Base-by-base conservation (phyloP, 2,797 vertebrate species). In the Trichosurus vulpecula region DNA sequence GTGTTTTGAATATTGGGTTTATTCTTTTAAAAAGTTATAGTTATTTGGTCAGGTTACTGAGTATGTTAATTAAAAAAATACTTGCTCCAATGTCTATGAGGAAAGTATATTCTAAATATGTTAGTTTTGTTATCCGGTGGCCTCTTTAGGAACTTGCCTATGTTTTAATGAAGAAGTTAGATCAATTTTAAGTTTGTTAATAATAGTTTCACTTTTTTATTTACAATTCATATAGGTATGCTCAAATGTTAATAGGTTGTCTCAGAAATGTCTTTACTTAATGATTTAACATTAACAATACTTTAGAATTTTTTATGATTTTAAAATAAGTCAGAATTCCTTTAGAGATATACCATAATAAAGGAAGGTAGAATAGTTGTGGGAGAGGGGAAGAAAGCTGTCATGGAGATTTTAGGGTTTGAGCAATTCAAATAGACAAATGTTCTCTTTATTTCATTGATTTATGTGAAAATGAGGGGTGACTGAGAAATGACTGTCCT, bases 381-480 rank as follows among this genome's bases (percentile, higher is more conserved):
- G 11, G 22, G 19, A 47, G 22, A 27, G 25, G 25, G 41, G 57
- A 95, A 97, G 91, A 94, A 98, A 97, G 96, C 97, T 96, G 91
- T 98, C 96, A 47, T 96, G 95, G 98, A 97, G 97, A 97, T 98
- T 98, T 98, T 97, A 98, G 98, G 96, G 96, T 93, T 97, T 95
- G 96, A 89, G 54, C 94, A 97, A 94, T 98, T 97, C 96, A 96
- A 95, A 94, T 95, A 97, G 95, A 61, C 97, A 97, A 98, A 93
- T 92, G 30, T 91, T 96, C 66, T 96, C 94, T 96, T 96, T 92
- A 99, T 98, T 99, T 98, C 95, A 95, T 97, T 99, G 99, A 99
- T 99, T 98, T 99, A 99, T 99, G 98, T 98, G 96, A 97, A 99
- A 98, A 94, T 98, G 98, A 98, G 98, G 98, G 98, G 95, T 97